Evolutionary conservation across 2,113 vertebrate genomes (phyloP).

Genomic region (Chlamydotis undulata): DNA sequence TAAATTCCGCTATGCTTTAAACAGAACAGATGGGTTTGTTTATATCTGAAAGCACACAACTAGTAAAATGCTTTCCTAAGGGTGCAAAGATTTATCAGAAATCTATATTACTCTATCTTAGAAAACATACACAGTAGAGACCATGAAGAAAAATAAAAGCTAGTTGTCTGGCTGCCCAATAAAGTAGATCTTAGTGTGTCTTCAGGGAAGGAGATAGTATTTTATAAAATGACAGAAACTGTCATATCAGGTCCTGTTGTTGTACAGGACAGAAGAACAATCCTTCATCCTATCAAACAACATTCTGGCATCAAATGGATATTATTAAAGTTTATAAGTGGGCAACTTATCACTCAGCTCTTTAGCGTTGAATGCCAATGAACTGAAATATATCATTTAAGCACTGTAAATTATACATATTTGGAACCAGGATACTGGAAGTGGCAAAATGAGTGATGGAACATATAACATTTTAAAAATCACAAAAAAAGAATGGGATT

Average conservation of each 20-base stretch:
- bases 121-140: not conserved
- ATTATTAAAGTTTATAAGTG: not conserved
- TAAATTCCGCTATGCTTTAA: not conserved
- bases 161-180: not conserved
- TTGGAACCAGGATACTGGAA: not conserved
- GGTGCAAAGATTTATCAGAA: not conserved
- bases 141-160: not conserved
- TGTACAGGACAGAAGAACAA: not conserved
- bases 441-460: not conserved
- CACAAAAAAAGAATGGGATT: not conserved
- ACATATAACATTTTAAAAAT: not conserved
- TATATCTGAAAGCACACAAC: not conserved
- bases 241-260: not conserved
- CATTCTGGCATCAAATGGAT: not conserved
- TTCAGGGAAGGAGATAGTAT: not conserved
- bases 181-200: not conserved
- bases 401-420: not conserved
- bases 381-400: not conserved
- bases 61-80: not conserved
- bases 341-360: not conserved
- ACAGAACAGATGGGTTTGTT: constrained; percentile 12
- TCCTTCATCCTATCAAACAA: not conserved
- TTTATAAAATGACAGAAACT: not conserved
- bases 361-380: not conserved
- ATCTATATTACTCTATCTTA: not conserved